Evolutionary conservation across 2,797 vertebrate genomes (phyloP), one percentile per base, ranked within the genome.

Genomic region (Alectoris magna): DNA sequence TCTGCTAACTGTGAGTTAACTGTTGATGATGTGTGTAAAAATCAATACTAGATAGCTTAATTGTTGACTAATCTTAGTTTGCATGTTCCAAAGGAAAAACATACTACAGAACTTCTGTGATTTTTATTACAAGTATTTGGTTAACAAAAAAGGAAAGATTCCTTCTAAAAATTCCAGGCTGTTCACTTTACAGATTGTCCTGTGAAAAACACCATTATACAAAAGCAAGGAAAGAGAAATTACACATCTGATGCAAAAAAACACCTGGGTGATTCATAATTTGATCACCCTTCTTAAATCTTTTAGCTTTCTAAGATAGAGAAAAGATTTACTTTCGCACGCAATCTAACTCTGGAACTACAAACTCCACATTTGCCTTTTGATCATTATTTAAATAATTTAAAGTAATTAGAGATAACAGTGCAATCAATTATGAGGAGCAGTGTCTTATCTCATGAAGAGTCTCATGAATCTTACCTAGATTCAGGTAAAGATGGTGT

Each of bases 11-110:
- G 43, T 4, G 10, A 67, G 46, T 80, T 68, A 53, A 58, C 23
- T 66, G 43, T 11, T 88, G 44, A 79, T 10, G 67, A 43, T 36
- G 26, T 0, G 0, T 44, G 36, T 67, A 93, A 95, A 31, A 87
- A 88, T 88, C 86, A 87, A 63, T 87, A 70, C 27, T 16, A 68
- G 56, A 48, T 70, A 90, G 88, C 38, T 78, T 88, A 85, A 94
- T 81, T 81, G 46, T 60, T 4, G 1, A 38, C 48, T 79, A 79
- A 90, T 70, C 51, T 87, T 36, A 70, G 34, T 38, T 90, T 39
- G 84, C 51, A 70, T 1, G 2, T 82, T 92, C 15, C 26, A 82
- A 70, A 67, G 44, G 19, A 85, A 72, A 87, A 81, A 69, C 19
- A 6, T 51, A 26, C 46, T 63, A 21, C 5, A 59, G n/a, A 69